Evolutionary conservation across 2,888 invertebrate genomes (phyloP).

Genomic region (Microctonus hyperodae): DNA sequence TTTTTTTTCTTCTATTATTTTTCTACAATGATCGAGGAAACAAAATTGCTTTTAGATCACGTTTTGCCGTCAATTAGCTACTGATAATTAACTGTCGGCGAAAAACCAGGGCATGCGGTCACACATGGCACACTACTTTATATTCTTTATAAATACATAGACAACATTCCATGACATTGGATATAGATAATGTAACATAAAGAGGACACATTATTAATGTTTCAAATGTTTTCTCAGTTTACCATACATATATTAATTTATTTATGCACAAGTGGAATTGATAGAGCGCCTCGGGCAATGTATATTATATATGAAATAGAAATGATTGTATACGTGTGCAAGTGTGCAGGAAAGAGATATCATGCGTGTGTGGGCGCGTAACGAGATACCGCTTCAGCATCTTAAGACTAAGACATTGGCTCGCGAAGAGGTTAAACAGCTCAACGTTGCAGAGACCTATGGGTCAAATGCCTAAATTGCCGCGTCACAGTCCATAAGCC

Average conservation of each 20-base stretch:
- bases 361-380: slow-evolving; percentile 30
- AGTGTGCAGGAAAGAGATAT: slow-evolving; percentile 29
- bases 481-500: slow-evolving; percentile 56
- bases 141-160: neutral
- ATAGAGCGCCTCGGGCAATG: neutral
- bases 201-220: neutral
- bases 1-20: neutral
- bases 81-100: slow-evolving; percentile 14
- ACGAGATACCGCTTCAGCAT: slow-evolving; percentile 33
- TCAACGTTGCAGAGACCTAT: slow-evolving; percentile 53
- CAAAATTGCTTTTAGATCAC: slow-evolving; percentile 8
- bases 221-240: neutral
- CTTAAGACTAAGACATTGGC: slow-evolving; percentile 56
- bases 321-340: slow-evolving; percentile 32
- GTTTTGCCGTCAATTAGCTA: slow-evolving; percentile 10
- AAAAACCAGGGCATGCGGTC: slow-evolving; percentile 12
- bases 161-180: neutral
- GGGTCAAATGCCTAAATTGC: slow-evolving; percentile 62
- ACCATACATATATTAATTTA: neutral
- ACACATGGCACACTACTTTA: neutral
- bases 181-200: neutral
- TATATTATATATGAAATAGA: neutral
- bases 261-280: neutral
- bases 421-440: slow-evolving; percentile 56
- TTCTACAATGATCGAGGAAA: neutral